Base-by-base conservation (phyloP, 1,140 invertebrate species). In the Heliconius himera region DNA sequence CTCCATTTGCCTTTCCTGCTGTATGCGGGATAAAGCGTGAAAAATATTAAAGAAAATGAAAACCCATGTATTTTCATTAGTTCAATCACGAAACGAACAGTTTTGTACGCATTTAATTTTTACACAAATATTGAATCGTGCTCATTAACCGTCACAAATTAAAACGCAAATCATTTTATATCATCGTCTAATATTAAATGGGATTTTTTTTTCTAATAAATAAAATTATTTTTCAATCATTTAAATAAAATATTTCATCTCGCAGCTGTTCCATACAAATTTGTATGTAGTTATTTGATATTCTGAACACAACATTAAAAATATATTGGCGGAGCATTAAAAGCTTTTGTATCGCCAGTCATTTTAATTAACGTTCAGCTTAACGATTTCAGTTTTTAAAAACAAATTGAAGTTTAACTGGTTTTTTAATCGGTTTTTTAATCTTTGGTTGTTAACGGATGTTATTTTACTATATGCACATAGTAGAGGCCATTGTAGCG, bases 301-400 rank as follows among this genome's bases (percentile, higher is more conserved):
- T 66, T 66, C 22, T 66, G 60, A 66, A 66, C n/a, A 66, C 60
- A 66, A 66, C 60, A 66, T 66, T 66, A 66, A 66, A 66, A 66
- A 66, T 66, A 66, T 66, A 66, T 66, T 66, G 60, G 60, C 29
- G 29, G 60, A 3, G 22, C 60, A 66, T 66, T 66, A 26, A 66
- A 29, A 11, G 60, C 60, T 66, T 66, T 66, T 66, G 60, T 66
- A 66, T 66, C 60, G 60, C 60, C 22, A 66, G 8, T 66, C 60
- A 29, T 66, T 66, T 66, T 66, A 66, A 66, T 66, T 66, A 66
- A 66, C 60, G 22, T 26, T 16, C 22, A 51, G 26, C 22, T 66
- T 29, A 29, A 66, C 22, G 60, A 66, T 66, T 66, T 29, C 60
- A 66, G 9, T 11, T 66, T 66, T 66, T 29, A 13, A 66, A 60